Evolutionary conservation across 2,888 invertebrate genomes (phyloP), one percentile per base, ranked within the genome.

Genomic region (Desoria tigrina): DNA sequence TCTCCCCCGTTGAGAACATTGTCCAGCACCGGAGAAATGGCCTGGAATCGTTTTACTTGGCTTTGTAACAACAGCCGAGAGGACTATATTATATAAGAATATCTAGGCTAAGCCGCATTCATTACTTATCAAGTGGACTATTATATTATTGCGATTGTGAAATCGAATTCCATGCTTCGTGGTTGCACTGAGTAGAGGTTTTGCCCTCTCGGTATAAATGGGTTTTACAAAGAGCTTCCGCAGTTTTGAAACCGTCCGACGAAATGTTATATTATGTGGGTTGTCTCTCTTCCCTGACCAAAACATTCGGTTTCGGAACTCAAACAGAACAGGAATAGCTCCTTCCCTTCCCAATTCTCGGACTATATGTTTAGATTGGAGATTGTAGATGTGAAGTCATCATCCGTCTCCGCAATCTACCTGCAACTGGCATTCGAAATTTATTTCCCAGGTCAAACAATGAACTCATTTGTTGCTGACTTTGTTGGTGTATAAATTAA

Each of bases 51-150:
- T 32, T 11, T 32, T 4, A 32, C 6, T 32, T 4, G 32, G 32
- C 32, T 7, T n/a, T n/a, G n/a, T n/a, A n/a, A n/a, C n/a, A n/a
- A n/a, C n/a, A n/a, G n/a, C n/a, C n/a, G n/a, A n/a, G n/a, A n/a
- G n/a, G n/a, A n/a, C n/a, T n/a, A n/a, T n/a, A n/a, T n/a, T n/a
- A n/a, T n/a, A 64, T 26, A 73, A 68, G 63, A 76, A 66, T 3
- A 72, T 74, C 49, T 77, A 66, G n/a, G 77, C 77, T 24, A 78
- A 69, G 27, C 77, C 76, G 61, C 77, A 77, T 62, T 76, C 77
- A 61, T 77, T 78, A 61, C 74, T 76, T 53, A 78, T 69, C 27
- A 77, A 56, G 59, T 77, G 77, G 14, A 77, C 75, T 55, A 77
- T n/a, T n/a, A n/a, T n/a, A n/a, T n/a, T n/a, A n/a, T 32, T 32